phyloP scores from a whole-genome alignment of 2,113 vertebrate genomes.

The Triplophysa dalaica region DNA sequence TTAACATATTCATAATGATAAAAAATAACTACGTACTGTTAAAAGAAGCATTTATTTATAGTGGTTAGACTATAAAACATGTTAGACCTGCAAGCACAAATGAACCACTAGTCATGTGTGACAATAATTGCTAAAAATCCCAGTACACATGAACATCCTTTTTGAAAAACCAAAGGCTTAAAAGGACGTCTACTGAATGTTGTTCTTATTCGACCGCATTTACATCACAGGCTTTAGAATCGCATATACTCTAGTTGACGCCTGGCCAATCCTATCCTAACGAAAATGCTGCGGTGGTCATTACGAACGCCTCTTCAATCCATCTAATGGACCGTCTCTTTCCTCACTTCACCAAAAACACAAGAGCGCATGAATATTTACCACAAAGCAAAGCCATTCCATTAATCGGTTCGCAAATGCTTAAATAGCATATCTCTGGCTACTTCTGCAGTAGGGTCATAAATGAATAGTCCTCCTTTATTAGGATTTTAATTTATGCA shows the following conservation, averaged over 20 bases:
- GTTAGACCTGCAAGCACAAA: not conserved
- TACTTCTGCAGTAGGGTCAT: constrained; percentile 67
- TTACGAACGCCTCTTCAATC: constrained; percentile 71
- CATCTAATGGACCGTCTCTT: constrained; percentile 77
- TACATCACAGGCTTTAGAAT: constrained; percentile 38
- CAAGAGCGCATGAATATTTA: constrained; percentile 78
- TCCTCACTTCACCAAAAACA: constrained; percentile 68
- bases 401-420: constrained; percentile 76
- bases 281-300: constrained; percentile 74
- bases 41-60: too few relatives aligned
- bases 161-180: constrained; percentile 40
- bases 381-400: constrained; percentile 76
- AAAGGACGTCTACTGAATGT: constrained; percentile 41
- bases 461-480: constrained; percentile 74
- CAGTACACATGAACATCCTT: constrained; percentile 11
- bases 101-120: not conserved
- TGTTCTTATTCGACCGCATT: constrained; percentile 46
- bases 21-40: too few relatives aligned
- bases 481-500: constrained; percentile 78
- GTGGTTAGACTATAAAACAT: too few relatives aligned
- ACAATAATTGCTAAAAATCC: constrained; percentile 2
- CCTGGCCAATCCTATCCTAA: constrained; percentile 69
- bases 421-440: constrained; percentile 70
- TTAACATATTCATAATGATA: too few relatives aligned
- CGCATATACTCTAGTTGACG: constrained; percentile 30